phyloP scores from a whole-genome alignment of 2,797 vertebrate genomes.

The Halcyon leucocephala region DNA sequence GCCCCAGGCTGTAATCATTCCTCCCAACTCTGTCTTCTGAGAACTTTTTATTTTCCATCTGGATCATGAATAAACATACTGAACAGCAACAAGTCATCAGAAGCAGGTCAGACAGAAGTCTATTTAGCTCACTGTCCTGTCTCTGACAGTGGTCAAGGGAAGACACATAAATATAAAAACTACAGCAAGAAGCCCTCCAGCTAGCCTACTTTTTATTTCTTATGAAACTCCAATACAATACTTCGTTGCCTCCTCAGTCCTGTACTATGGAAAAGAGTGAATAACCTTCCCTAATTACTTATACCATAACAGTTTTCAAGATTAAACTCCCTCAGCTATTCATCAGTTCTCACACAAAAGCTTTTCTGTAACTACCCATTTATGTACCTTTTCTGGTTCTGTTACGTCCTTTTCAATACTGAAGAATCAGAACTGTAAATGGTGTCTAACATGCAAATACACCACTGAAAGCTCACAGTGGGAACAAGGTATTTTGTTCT shows the following conservation, averaged over 20 bases:
- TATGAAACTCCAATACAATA: not conserved
- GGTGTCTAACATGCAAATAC: not conserved
- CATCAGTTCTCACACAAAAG: not conserved
- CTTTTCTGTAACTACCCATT: not conserved
- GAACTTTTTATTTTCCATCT: not conserved
- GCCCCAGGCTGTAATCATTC: not conserved
- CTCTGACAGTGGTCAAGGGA: not conserved
- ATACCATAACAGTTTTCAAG: not conserved
- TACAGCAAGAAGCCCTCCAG: not conserved
- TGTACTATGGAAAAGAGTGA: not conserved
- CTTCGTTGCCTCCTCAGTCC: not conserved
- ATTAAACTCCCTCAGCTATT: not conserved
- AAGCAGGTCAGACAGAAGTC: not conserved
- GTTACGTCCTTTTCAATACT: not conserved
- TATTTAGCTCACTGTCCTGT: not conserved
- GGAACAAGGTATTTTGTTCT: not conserved
- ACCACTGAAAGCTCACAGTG: not conserved
- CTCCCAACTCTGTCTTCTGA: not conserved
- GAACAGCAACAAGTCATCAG: not conserved
- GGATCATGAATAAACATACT: not conserved
- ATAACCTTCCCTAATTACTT: not conserved
- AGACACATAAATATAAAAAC: not conserved
- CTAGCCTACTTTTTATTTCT: not conserved
- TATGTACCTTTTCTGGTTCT: not conserved
- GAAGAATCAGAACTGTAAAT: not conserved